A percentile compares a stretch with the other conserved stretches of the same genome.
phyloP scores from a whole-genome alignment of 1,140 invertebrate genomes.

The Drosophila willistoni region DNA sequence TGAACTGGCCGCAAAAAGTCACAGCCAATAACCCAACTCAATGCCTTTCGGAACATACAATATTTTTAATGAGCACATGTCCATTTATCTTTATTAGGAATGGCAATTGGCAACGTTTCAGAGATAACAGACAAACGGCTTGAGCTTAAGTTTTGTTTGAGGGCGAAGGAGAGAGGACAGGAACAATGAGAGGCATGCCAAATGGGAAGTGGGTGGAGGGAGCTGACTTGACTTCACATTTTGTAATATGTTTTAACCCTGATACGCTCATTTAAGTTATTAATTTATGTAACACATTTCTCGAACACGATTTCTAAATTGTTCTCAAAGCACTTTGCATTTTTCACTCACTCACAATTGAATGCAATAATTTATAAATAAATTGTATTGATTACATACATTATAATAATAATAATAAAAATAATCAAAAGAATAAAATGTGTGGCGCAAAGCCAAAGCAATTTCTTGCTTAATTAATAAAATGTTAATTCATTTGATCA shows the following conservation, averaged over 20 bases:
- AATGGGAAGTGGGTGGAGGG: conserved; percentile 5
- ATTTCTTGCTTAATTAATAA: conserved; percentile 55
- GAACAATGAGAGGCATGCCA: conserved; percentile 14
- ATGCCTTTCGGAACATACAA: conserved; percentile 52
- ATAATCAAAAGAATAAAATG: conserved; percentile 50
- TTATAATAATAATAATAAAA: conserved; percentile 20
- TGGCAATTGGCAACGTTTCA: conserved; percentile 66
- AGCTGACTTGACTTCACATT: conserved; percentile 39
- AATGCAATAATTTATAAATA: conserved; percentile 56
- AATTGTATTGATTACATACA: conserved; percentile 35
- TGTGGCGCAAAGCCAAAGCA: conserved; percentile 27
- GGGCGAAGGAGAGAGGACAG: not conserved
- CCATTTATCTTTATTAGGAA: conserved; percentile 79
- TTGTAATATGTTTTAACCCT: conserved; percentile 43
- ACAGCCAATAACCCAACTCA: conserved; percentile 72
- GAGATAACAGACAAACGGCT: conserved; percentile 55
- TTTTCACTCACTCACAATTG: conserved; percentile 48
- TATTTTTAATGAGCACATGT: conserved; percentile 57
- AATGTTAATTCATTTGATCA: conserved; percentile 36
- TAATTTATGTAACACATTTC: conserved; percentile 63
- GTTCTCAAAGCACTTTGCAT: conserved; percentile 38
- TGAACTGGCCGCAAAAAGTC: conserved; percentile 53
- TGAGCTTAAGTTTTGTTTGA: not conserved
- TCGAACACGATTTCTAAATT: conserved; percentile 55
- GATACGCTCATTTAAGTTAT: conserved; percentile 56